Percentiles rank a stretch among this genome's conserved stretches.
phyloP scores from a whole-genome alignment of 2,113 vertebrate genomes.

The Coreoperca whiteheadi region DNA sequence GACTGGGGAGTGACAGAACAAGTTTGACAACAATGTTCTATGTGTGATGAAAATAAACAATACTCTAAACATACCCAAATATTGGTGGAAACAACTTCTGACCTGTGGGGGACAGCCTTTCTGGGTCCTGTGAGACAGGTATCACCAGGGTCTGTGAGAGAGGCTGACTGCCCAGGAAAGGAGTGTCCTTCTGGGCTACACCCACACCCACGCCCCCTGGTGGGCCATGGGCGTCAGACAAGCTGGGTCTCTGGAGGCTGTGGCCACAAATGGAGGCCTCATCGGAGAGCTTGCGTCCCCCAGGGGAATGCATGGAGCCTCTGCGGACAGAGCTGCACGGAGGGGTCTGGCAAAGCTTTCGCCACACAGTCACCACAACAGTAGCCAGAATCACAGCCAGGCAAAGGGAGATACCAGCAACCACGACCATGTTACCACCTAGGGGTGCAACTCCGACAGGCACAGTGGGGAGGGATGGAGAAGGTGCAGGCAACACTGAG shows the following conservation, averaged over 20 bases:
- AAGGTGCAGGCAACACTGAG: constrained; percentile 52
- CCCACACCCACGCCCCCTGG: constrained; percentile 16
- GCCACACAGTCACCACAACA: constrained; percentile 91
- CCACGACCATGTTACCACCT: constrained; percentile 89
- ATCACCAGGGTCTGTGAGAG: constrained; percentile 76
- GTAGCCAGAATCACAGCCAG: constrained; percentile 92
- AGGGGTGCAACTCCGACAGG: constrained; percentile 55
- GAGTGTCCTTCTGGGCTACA: constrained; percentile 60
- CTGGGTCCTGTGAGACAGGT: constrained; percentile 82
- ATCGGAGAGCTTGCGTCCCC: constrained; percentile 90
- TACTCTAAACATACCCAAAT: constrained; percentile 85
- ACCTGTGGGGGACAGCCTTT: constrained; percentile 84
- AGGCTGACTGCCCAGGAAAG: constrained; percentile 80
- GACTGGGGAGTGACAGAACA: neutral
- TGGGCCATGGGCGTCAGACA: constrained; percentile 81
- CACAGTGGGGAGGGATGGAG: constrained; percentile 64
- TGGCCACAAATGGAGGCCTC: constrained; percentile 92
- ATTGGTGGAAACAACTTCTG: constrained; percentile 94
- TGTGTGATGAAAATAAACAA: neutral
- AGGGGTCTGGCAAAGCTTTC: constrained; percentile 88
- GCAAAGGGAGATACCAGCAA: constrained; percentile 92
- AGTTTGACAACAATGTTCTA: neutral
- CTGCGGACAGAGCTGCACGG: constrained; percentile 86
- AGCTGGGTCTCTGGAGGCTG: constrained; percentile 88
- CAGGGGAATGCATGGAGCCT: constrained; percentile 86